Evolutionary conservation across 2,113 vertebrate genomes (phyloP).

Genomic region (Ceyx cyanopectus): DNA sequence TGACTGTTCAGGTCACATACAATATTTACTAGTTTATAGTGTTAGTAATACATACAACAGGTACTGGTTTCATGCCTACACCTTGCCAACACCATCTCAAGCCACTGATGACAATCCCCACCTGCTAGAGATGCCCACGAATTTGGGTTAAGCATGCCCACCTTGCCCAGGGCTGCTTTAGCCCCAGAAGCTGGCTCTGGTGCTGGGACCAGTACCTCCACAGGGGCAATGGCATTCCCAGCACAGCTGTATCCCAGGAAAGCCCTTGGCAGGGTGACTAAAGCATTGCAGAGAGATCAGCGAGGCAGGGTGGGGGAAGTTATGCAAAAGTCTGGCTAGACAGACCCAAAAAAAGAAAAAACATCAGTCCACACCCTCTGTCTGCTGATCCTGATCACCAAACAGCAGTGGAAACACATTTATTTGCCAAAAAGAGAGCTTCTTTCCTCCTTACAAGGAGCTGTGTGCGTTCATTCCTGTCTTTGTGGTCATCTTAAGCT

Average conservation of each 20-base stretch:
- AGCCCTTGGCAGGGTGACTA: background rate
- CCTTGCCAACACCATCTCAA: background rate
- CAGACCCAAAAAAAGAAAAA: background rate
- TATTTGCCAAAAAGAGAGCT: slow-evolving; percentile 12
- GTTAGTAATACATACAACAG: background rate
- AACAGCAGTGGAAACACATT: background rate
- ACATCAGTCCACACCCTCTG: background rate
- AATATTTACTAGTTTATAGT: too few relatives aligned
- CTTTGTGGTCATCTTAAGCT: background rate
- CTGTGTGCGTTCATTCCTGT: background rate
- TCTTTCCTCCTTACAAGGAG: slow-evolving; percentile 22
- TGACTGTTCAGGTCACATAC: background rate
- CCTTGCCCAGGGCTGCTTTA: background rate
- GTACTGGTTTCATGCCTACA: background rate
- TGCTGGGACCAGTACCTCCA: background rate
- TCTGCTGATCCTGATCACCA: slow-evolving; percentile 10
- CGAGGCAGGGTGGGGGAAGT: background rate
- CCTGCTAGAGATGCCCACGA: background rate
- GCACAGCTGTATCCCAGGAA: background rate
- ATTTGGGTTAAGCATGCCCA: background rate
- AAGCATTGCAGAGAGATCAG: background rate
- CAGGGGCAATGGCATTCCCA: background rate
- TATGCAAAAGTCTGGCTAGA: slow-evolving; percentile 22
- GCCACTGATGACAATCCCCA: rapidly evolving
- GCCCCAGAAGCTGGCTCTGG: background rate